Conservation (phyloP, 37 sponge, comb jelly and placozoan genomes). For the Ianthella basta region DNA sequence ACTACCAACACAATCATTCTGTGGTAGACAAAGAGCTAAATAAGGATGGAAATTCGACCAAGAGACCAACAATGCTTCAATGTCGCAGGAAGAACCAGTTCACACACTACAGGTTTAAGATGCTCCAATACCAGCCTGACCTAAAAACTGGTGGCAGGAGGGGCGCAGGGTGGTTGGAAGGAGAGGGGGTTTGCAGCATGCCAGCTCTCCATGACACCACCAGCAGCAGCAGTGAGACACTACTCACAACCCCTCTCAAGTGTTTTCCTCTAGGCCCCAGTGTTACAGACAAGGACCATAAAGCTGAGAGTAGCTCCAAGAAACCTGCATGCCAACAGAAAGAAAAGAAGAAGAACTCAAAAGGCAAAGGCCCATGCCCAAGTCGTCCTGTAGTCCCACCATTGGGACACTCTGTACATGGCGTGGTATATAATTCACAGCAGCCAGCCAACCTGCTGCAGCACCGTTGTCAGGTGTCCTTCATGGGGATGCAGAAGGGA, state of each 20-base stretch:
- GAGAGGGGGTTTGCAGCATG: background rate
- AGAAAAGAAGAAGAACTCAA: background rate
- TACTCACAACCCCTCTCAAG: background rate
- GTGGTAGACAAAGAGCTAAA: too few relatives aligned
- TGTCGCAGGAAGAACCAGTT: background rate
- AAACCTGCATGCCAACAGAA: background rate
- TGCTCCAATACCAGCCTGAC: background rate
- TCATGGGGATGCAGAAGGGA: background rate
- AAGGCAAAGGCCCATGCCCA: background rate
- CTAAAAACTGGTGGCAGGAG: background rate
- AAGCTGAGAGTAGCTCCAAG: background rate
- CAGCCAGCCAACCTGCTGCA: conserved; percentile 29
- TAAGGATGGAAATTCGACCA: background rate
- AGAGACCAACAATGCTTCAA: background rate
- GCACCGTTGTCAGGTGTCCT: conserved; percentile 8
- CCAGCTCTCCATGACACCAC: background rate
- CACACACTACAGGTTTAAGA: background rate
- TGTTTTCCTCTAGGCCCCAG: conserved; percentile 14
- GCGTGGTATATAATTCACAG: conserved; percentile 6
- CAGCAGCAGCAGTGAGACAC: background rate
- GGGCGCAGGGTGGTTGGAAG: background rate
- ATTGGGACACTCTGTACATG: background rate
- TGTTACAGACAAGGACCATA: background rate
- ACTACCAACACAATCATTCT: background rate
- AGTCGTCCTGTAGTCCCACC: background rate